Evolutionary conservation across 2,888 invertebrate species (phyloP), one percentile per base, ranked within the genome.

Genomic region (Axea sp.): DNA sequence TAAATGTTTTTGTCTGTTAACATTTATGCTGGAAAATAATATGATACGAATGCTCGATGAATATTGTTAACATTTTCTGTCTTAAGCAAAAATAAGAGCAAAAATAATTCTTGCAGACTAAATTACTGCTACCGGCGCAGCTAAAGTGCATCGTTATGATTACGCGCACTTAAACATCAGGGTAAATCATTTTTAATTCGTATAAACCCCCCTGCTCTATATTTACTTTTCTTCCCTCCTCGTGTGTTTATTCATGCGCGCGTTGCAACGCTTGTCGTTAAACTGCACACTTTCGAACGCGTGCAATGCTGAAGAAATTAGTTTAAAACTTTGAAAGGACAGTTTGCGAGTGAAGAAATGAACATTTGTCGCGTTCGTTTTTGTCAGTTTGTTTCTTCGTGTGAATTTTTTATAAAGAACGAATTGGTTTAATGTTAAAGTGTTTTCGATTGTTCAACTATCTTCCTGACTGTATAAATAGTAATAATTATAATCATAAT

Each of bases 171-270:
- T 47, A 47, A 47, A 60, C 37, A 24, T n/a, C 33, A 35, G 14
- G 55, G 57, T 9, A 33, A 59, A 59, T 59, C 45, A 47, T 60
- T 60, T 60, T 60, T 60, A 26, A 35, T 59, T 59, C 59, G 35
- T 35, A 22, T 7, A 17, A n/a, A n/a, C n/a, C 35, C 41, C 3
- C 30, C 11, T 19, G 19, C 3, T 14, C 17, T 26, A n/a, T n/a
- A n/a, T n/a, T n/a, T n/a, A n/a, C 9, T 5, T 28, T 2, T 28
- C 2, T 28, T 28, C 28, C 35, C 12, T 14, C 1, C 14, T 7
- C 1, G 5, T 22, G 35, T 51, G 37, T 37, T 5, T 14, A 17
- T 37, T 37, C 51, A 28, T 19, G 19, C 24, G 11, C 9, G 15
- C 7, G 24, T 19, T 30, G 15, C 30, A 19, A 55, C 30, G 53